Evolutionary conservation across 2,113 vertebrate genomes (phyloP).

Genomic region (Terrapene triunguis): DNA sequence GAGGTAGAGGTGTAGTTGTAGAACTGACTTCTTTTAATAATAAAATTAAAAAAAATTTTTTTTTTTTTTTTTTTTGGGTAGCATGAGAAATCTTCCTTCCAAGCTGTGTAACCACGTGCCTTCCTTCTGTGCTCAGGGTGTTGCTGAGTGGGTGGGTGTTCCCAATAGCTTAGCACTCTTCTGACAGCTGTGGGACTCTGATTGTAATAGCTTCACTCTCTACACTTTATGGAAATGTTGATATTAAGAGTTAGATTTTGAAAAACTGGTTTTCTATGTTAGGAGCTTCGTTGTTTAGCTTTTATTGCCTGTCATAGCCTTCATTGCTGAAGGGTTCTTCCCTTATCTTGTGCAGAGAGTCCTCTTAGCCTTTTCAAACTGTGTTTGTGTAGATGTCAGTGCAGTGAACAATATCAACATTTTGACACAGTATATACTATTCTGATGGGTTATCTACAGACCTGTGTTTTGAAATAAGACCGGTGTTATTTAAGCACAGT

Average conservation of each 20-base stretch:
- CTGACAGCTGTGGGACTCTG: background rate
- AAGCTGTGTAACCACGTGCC: background rate
- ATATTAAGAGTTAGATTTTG: background rate
- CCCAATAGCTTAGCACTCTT: background rate
- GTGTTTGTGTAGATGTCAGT: background rate
- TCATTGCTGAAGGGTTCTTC: background rate
- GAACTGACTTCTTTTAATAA: background rate
- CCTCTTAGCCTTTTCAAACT: background rate
- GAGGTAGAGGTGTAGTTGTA: background rate
- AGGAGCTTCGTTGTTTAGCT: background rate
- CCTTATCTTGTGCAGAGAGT: background rate
- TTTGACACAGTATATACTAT: background rate
- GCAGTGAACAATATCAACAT: background rate
- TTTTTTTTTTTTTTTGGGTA: background rate
- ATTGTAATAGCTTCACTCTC: background rate
- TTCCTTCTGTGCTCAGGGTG: accelerated
- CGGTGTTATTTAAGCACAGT: background rate
- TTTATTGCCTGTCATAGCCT: background rate
- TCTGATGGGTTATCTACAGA: background rate
- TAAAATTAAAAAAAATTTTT: no score
- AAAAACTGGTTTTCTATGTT: background rate
- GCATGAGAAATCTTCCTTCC: background rate
- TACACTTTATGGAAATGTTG: background rate
- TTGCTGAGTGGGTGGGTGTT: background rate
- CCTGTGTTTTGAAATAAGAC: background rate